These are phyloP conservation scores for Microchrysa polita DNA, from an alignment of 2,888 invertebrate species.

Conservation along the genomic window DNA sequence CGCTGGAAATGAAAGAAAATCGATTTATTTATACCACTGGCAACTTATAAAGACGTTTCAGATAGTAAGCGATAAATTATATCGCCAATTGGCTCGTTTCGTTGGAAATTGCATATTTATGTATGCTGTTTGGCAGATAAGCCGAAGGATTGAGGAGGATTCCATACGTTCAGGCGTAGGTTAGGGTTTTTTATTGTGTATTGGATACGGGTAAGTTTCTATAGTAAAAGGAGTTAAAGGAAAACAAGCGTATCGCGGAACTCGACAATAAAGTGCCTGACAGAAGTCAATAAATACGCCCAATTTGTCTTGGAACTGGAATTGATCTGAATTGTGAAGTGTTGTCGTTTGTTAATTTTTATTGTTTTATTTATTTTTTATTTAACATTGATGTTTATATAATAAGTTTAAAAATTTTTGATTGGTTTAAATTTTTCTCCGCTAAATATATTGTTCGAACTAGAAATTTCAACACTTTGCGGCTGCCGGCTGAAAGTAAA, in stretches of 20 bases:
- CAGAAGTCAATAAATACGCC: conserved; percentile 50
- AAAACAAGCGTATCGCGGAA: background rate
- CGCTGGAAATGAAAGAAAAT: conserved; percentile 49
- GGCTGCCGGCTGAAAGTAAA: too few species aligned
- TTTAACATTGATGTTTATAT: too few species aligned
- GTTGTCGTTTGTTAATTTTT: too few species aligned
- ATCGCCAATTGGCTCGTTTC: conserved; percentile 40
- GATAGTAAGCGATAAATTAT: conserved; percentile 46
- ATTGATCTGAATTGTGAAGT: too few species aligned
- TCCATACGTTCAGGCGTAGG: background rate
- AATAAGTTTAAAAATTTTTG: too few species aligned
- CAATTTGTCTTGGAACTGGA: conserved; percentile 35
- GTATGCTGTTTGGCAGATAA: too few species aligned
- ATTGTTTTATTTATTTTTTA: too few species aligned
- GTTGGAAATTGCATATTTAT: conserved; percentile 8
- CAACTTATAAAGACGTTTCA: conserved; percentile 50
- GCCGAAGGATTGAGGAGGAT: conserved; percentile 4
- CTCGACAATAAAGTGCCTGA: conserved; percentile 44
- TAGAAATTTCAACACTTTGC: too few species aligned
- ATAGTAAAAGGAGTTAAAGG: too few species aligned
- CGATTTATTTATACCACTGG: conserved; percentile 49
- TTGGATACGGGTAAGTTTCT: background rate
- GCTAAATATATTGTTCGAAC: too few species aligned
- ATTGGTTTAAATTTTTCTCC: too few species aligned
- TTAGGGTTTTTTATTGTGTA: conserved; percentile 1